Conservation (phyloP, 2,797 vertebrate genomes). For the Phyllotis vaccarum region DNA sequence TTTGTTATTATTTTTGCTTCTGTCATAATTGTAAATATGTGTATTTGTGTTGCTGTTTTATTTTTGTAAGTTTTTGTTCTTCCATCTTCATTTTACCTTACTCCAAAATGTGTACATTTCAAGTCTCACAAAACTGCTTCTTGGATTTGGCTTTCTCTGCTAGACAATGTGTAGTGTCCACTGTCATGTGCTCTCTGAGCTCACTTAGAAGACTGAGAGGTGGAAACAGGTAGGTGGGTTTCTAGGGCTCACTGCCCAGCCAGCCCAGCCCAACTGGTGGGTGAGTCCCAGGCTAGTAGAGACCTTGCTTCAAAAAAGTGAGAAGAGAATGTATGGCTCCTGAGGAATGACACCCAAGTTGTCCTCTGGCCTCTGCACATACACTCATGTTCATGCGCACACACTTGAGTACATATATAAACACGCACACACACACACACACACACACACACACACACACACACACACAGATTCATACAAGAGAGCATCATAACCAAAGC, state of each 20-base stretch:
- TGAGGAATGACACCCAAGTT: not conserved
- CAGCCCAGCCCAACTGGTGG: not conserved
- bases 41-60: not conserved
- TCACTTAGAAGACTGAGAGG: not conserved
- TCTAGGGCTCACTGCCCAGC: not conserved
- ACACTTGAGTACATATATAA: not conserved
- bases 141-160: not conserved
- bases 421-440: not conserved
- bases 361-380: not conserved
- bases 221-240: not conserved
- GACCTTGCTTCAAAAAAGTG: not conserved
- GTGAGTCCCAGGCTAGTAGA: not conserved
- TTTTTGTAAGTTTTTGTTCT: not conserved
- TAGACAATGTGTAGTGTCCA: not conserved
- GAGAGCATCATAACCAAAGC: not conserved
- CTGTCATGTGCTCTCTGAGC: not conserved
- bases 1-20: not conserved
- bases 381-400: not conserved
- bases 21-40: slow-evolving; percentile 14
- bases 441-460: not conserved
- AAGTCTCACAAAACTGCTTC: not conserved
- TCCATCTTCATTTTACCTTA: not conserved
- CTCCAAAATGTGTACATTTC: not conserved
- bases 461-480: not conserved
- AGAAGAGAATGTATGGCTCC: not conserved